These are phyloP conservation scores for Anthrax anthrax DNA, from an alignment of 2,888 invertebrate genomes.

Conservation along the genomic window DNA sequence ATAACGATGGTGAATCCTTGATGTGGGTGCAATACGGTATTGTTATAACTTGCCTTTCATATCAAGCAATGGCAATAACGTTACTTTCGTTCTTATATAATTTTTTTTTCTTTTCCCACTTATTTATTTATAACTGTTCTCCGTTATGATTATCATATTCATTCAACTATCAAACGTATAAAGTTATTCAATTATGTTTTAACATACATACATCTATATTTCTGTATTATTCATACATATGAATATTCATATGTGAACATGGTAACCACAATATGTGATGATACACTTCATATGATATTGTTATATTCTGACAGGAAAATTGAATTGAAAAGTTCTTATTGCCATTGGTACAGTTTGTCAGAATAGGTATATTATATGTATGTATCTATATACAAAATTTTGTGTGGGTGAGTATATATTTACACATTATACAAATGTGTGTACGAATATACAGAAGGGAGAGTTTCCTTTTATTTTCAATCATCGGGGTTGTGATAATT, in stretches of 20 bases:
- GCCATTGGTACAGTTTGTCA: not conserved
- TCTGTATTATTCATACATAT: too few relatives aligned
- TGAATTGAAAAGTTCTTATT: not conserved
- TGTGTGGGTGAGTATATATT: not conserved
- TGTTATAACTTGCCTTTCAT: not conserved
- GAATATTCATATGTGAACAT: too few relatives aligned
- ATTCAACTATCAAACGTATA: too few relatives aligned
- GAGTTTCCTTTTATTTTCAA: not conserved
- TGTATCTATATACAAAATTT: too few relatives aligned
- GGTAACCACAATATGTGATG: not conserved
- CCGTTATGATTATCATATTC: not conserved
- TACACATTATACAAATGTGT: too few relatives aligned
- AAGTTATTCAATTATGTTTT: too few relatives aligned
- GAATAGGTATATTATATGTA: not conserved
- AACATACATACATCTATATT: too few relatives aligned
- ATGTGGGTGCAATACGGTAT: too few relatives aligned
- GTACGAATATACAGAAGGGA: not conserved
- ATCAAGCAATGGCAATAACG: constrained; percentile 7
- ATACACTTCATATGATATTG: not conserved
- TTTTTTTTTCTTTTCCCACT: not conserved
- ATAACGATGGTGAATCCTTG: too few relatives aligned
- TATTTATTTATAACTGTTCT: not conserved
- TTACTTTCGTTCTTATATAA: constrained; percentile 1
- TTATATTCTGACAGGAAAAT: constrained; percentile 5
- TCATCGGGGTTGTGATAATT: not conserved